Evolutionary conservation across 2,113 vertebrate genomes (phyloP).

Genomic region (Falcunculus frontatus): DNA sequence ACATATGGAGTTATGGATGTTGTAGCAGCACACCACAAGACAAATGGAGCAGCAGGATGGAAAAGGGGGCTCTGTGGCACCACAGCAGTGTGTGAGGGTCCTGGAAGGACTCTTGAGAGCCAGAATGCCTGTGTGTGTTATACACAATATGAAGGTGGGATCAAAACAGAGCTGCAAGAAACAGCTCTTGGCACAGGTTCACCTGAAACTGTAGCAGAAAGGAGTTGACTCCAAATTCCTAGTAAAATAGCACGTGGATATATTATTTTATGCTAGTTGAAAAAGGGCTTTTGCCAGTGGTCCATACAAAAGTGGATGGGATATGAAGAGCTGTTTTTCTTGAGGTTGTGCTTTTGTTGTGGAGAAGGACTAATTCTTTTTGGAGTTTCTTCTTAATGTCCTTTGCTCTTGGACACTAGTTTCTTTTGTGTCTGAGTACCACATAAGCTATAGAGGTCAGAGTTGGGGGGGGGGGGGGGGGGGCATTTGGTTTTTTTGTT

Average conservation of each 20-base stretch:
- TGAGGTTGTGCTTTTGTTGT: not conserved
- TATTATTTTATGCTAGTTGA: not conserved
- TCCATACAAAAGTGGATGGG: accelerated
- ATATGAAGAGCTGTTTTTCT: not conserved
- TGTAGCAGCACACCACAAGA: accelerated
- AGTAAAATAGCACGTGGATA: accelerated
- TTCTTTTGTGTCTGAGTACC: not conserved
- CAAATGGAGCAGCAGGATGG: not conserved
- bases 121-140: not conserved
- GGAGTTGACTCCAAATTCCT: not conserved
- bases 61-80: not conserved
- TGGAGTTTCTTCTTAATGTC: not conserved
- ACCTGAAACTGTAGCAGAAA: not conserved
- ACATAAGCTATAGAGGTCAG: not conserved
- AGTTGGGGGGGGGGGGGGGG: not conserved
- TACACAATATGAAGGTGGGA: accelerated
- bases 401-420: not conserved
- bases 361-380: too few relatives aligned
- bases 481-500: not conserved
- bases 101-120: not conserved
- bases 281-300: not conserved
- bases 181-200: not conserved
- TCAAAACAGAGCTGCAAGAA: not conserved
- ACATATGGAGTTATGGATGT: accelerated
- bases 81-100: accelerated